These are phyloP conservation scores for Festucalex cinctus DNA, from an alignment of 2,113 vertebrate species.

Conservation along the genomic window DNA sequence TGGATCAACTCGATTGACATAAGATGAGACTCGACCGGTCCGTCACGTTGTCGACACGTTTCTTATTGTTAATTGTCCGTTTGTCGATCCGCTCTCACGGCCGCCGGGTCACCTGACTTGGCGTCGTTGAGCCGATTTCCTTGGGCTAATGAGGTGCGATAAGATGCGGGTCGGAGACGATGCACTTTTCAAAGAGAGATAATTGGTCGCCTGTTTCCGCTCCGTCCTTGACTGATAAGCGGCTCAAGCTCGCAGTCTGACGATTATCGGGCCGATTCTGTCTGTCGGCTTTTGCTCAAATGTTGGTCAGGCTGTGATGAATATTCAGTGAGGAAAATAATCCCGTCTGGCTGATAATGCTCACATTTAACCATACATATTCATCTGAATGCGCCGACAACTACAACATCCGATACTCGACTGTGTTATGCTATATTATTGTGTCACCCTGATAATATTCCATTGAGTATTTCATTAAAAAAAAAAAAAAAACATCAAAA, in stretches of 20 bases:
- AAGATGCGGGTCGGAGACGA: slow-evolving; percentile 27
- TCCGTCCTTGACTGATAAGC: slow-evolving; percentile 49
- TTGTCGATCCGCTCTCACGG: too few relatives aligned
- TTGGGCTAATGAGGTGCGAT: slow-evolving; percentile 37
- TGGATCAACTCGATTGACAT: too few relatives aligned
- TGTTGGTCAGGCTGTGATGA: slow-evolving; percentile 50
- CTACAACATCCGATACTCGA: too few relatives aligned
- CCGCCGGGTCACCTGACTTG: too few relatives aligned
- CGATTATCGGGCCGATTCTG: slow-evolving; percentile 61
- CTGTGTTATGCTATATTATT: too few relatives aligned
- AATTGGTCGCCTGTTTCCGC: slow-evolving; percentile 40
- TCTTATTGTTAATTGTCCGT: too few relatives aligned
- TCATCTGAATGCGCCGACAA: too few relatives aligned
- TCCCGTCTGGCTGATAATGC: not conserved
- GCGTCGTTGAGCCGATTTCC: not conserved
- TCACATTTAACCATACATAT: slow-evolving; percentile 1
- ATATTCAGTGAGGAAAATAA: slow-evolving; percentile 52
- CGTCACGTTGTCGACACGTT: too few relatives aligned
- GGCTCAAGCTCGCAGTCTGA: slow-evolving; percentile 9
- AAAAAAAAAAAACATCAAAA: too few relatives aligned
- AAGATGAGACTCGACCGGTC: too few relatives aligned
- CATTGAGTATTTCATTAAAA: too few relatives aligned
- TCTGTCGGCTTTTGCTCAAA: slow-evolving; percentile 56
- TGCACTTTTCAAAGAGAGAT: slow-evolving; percentile 53
- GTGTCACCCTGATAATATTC: too few relatives aligned